Percentiles rank a stretch among this genome's conserved stretches.
Evolutionary conservation across 2,888 invertebrate species (phyloP).

Genomic region (Athalia circularis): DNA sequence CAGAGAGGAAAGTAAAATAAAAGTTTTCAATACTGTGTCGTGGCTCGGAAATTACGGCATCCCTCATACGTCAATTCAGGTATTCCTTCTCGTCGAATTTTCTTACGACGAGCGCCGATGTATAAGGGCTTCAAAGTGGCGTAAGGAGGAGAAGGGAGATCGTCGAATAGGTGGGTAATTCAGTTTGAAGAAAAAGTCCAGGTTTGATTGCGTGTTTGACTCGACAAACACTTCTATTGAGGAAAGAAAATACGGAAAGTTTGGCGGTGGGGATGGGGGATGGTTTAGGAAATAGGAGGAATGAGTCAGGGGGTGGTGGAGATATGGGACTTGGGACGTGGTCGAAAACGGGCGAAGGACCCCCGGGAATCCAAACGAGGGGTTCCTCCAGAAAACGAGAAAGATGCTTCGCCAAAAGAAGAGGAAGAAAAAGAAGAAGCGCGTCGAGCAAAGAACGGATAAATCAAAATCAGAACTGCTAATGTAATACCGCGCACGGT

Average conservation of each 20-base stretch:
- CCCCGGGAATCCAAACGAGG: slow-evolving; percentile 2
- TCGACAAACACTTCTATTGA: slow-evolving; percentile 57
- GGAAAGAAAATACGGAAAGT: slow-evolving; percentile 46
- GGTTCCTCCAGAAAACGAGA: background rate
- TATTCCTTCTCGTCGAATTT: slow-evolving; percentile 23
- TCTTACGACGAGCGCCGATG: background rate
- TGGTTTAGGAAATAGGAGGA: slow-evolving; percentile 3
- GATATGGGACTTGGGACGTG: background rate
- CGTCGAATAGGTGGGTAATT: slow-evolving; percentile 53
- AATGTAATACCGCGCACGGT: slow-evolving; percentile 27
- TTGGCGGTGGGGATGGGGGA: slow-evolving; percentile 11
- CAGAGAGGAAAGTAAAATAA: background rate
- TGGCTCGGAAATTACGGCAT: background rate
- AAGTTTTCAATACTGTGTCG: background rate
- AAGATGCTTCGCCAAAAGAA: background rate
- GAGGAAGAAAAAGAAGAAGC: background rate
- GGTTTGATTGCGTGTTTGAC: slow-evolving; percentile 62
- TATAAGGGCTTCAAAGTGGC: background rate
- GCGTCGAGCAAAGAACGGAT: slow-evolving; percentile 28
- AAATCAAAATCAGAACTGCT: slow-evolving; percentile 40
- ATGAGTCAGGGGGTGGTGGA: background rate
- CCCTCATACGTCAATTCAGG: background rate
- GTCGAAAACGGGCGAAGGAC: slow-evolving; percentile 7
- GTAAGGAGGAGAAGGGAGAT: background rate
- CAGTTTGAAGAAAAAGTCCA: slow-evolving; percentile 63